Evolutionary conservation across 1,140 invertebrate species (phyloP), one percentile per base, ranked within the genome.

Genomic region (Amyelois transitella): DNA sequence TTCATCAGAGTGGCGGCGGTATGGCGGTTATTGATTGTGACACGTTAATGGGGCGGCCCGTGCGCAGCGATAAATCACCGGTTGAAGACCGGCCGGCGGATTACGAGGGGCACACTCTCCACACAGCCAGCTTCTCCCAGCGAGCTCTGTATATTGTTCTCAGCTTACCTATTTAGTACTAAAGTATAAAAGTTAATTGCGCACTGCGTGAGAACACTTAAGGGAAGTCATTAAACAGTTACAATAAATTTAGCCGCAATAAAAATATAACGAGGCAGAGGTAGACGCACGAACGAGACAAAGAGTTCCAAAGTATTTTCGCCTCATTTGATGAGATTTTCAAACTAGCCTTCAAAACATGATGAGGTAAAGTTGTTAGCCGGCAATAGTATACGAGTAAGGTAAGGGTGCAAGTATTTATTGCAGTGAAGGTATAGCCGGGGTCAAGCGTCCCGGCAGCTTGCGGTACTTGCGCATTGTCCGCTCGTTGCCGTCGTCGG

Each of bases 11-110:
- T 58, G 64, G 38, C 47, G 58, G 45, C 10, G 56, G 64, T 66
- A 48, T 55, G 50, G 62, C 57, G 62, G 67, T 75, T 82, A 82
- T 80, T 80, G 77, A 79, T 82, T 72, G 74, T 77, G 75, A 80
- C 68, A 57, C 55, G 66, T 66, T 79, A 81, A 83, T 79, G 66
- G 73, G 55, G 43, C 60, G 48, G 67, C 63, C 66, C 58, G 60
- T 65, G 66, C 72, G 55, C 60, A 50, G 54, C 56, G 53, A 83
- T 79, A 76, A 83, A 83, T 83, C 80, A 83, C 61, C 55, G 50
- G 32, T 56, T 55, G 60, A 51, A 57, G 60, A 67, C 64, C 56
- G 60, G 68, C 64, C 62, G 60, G 53, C 59, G 62, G 56, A 64
- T 65, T 62, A 65, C 17, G 44, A 45, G 20, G 20, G 20, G 45